Evolutionary conservation across 2,888 invertebrate genomes (phyloP), one percentile per base, ranked within the genome.

Genomic region (Polylopha cassiicola): DNA sequence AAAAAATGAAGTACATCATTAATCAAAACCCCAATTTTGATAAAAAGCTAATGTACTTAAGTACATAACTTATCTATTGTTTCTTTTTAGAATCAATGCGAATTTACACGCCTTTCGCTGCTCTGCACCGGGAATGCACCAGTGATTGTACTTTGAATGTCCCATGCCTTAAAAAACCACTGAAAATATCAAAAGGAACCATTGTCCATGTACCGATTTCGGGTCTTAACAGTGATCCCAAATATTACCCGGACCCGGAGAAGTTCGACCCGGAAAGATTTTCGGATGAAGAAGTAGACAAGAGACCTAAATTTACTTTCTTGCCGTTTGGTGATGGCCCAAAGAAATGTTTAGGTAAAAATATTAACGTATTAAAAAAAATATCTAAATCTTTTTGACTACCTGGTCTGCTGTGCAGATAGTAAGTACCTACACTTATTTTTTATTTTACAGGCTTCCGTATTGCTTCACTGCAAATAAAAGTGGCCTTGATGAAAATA

Each of bases 211-310:
- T 87, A 20, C 74, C 82, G 0, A 51, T 76, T 1, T 48, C 61
- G 11, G 73, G 68, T 1, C 33, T 87, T 4, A 88, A 88, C 33
- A 65, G 61, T 18, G 84, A 88, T 58, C 68, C 77, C 1, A 58
- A 76, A 4, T 71, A 76, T 48, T 88, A 67, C 51, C 77, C 84
- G 0, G 59, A 87, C 11, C 87, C 88, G 0, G 69, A 80, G 1
- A 71, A 63, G 47, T 88, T 87, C 50, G 77, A 87, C 47, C 88
- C 88, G 0, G 84, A 85, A 41, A 59, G 87, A 33, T 87, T 87
- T 48, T 57, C 50, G 13, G 65, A 70, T 4, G 76, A 80, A 32
- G 60, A 53, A 5, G 58, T 55, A 6, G 51, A 47, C 2, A 53
- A 54, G 11, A 56, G 53, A 13, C 55, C 52, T n/a, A 55, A 50